Percentiles rank a stretch among this genome's conserved stretches.
phyloP scores from a whole-genome alignment of 2,113 vertebrate species.

The Neodontobutis hainanensis region DNA sequence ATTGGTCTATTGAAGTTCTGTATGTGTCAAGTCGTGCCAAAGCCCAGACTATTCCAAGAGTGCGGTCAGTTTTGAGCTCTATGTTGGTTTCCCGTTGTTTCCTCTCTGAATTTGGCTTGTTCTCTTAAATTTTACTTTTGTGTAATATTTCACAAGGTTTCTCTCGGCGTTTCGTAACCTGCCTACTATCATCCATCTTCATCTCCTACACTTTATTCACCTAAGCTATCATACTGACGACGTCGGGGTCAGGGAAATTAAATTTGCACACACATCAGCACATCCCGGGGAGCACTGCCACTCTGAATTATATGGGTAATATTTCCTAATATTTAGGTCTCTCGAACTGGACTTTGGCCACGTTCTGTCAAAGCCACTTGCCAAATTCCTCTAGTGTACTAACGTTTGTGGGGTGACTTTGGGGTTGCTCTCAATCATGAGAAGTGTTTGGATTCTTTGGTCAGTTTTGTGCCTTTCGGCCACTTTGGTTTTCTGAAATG shows the following conservation, averaged over 20 bases:
- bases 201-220: background rate
- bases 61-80: background rate
- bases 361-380: background rate
- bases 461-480: background rate
- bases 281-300: conserved; percentile 8
- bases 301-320: conserved; percentile 8
- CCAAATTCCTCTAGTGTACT: background rate
- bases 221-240: background rate
- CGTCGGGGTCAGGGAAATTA: background rate
- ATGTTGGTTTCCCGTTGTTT: background rate
- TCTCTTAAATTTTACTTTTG: background rate
- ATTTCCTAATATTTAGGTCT: conserved; percentile 3
- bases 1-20: no score
- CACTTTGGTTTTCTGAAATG: background rate
- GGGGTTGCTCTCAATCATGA: background rate
- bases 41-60: no score
- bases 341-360: background rate
- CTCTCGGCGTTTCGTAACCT: background rate
- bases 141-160: background rate
- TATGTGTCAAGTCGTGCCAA: no score
- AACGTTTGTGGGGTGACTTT: conserved; percentile 5
- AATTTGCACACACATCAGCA: background rate
- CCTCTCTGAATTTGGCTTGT: background rate
- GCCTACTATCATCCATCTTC: background rate
- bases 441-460: background rate